These are phyloP conservation scores for Harpagoxenus sublaevis DNA, from an alignment of 2,888 invertebrate species.

Conservation along the genomic window DNA sequence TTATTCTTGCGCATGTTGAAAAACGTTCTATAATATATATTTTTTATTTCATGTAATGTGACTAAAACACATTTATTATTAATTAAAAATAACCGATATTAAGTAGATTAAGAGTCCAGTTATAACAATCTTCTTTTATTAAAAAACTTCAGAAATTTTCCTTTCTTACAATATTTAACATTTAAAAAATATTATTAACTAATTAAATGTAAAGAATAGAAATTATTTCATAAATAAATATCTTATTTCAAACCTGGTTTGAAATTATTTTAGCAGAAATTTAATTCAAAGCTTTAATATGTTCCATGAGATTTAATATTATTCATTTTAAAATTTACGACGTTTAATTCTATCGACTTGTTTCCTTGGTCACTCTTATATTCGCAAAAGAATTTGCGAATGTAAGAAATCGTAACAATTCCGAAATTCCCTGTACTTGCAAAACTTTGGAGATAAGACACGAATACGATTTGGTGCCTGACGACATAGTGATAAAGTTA, in stretches of 20 bases:
- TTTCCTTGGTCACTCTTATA: neutral
- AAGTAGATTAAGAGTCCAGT: neutral
- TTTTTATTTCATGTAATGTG: neutral
- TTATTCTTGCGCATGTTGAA: neutral
- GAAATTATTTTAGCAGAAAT: conserved; percentile 3
- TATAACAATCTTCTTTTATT: neutral
- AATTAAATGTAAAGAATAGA: neutral
- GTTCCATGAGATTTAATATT: neutral
- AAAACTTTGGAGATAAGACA: conserved; percentile 7
- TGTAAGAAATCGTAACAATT: neutral
- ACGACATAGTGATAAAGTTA: conserved; percentile 33
- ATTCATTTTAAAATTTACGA: neutral
- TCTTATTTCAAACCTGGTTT: neutral
- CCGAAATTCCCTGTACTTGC: neutral
- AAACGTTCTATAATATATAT: neutral
- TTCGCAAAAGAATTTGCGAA: neutral
- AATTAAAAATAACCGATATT: neutral
- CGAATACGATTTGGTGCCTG: neutral
- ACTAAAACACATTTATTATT: conserved; percentile 7
- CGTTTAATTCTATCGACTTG: neutral
- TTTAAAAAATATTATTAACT: neutral
- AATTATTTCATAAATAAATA: neutral
- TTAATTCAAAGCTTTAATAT: neutral
- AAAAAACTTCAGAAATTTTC: neutral
- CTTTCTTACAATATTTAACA: neutral